phyloP scores from a whole-genome alignment of 2,888 invertebrate species.

The Dynastes hyllus region DNA sequence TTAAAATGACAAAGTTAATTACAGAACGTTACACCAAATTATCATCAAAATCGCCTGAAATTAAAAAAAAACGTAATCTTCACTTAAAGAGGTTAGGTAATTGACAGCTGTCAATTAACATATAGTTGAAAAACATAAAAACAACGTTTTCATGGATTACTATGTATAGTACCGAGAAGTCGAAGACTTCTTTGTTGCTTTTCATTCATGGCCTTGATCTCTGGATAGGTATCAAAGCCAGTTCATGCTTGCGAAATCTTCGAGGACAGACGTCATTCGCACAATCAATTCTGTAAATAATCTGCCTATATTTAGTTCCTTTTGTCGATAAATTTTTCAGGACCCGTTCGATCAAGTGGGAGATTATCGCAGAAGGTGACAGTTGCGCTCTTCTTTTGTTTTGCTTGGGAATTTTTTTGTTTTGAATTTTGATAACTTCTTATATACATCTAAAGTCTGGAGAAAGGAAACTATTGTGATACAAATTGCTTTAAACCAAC shows the following conservation, averaged over 20 bases:
- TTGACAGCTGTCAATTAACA: constrained; percentile 1
- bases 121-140: neutral
- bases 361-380: neutral
- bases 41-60: neutral
- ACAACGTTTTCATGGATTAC: neutral
- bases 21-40: neutral
- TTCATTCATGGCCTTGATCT: neutral
- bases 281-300: constrained; percentile 13
- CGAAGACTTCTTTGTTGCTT: neutral
- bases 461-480: too few species aligned
- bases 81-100: neutral
- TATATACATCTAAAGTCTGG: too few species aligned
- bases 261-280: constrained; percentile 18
- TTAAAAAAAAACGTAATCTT: neutral
- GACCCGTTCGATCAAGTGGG: too few species aligned
- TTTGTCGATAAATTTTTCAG: constrained; percentile 5
- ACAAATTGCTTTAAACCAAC: too few species aligned
- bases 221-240: neutral
- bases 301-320: constrained; percentile 18
- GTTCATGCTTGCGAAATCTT: neutral
- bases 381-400: constrained; percentile 7
- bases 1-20: too few species aligned
- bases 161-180: neutral
- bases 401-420: neutral
- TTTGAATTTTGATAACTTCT: too few species aligned